Evolutionary conservation across 2,113 vertebrate genomes (phyloP), one percentile per base, ranked within the genome.

Genomic region (Pygoscelis adeliae): DNA sequence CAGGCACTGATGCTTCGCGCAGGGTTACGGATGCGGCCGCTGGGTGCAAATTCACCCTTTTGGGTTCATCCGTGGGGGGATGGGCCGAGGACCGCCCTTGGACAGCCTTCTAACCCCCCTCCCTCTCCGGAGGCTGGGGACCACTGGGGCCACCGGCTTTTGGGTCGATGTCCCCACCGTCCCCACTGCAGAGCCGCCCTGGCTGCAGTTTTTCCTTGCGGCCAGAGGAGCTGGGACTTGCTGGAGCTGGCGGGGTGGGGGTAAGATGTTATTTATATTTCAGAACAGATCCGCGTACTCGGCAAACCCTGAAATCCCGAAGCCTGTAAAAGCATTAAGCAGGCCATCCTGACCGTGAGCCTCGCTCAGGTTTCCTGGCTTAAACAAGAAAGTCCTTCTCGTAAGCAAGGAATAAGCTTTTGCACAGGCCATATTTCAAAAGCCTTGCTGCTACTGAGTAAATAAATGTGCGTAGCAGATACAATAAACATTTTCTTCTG

Each of bases 401-500:
- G 34, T 94, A 86, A 92, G 95, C 96, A 92, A 95, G 95, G 63
- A 66, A 22, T 71, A 90, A 85, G 81, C 65, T 77, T 90, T 59
- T 52, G 78, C 79, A 83, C 93, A 59, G 94, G 92, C 96, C 63
- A 34, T 94, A 95, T 96, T 97, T 97, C 97, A 98, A 94, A 96
- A 93, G 81, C 90, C 82, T 88, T 47, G 80, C 90, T 94, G 93
- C 97, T 98, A 94, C 95, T 96, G 93, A 96, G 94, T 97, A 98
- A 98, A 98, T 98, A 98, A 98, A 98, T 95, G 97, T 97, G 96
- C 13, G 7, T 58, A 97, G 78, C 98, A 98, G 97, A 98, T 97
- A 98, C 98, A 97, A 98, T 98, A 98, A 99, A 98, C 97, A 98
- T 98, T 98, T 98, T 97, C 96, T 96, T 97, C 96, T 90, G 72